Conservation (phyloP, 1,140 invertebrate species). For the Macrobrachium rosenbergii region DNA sequence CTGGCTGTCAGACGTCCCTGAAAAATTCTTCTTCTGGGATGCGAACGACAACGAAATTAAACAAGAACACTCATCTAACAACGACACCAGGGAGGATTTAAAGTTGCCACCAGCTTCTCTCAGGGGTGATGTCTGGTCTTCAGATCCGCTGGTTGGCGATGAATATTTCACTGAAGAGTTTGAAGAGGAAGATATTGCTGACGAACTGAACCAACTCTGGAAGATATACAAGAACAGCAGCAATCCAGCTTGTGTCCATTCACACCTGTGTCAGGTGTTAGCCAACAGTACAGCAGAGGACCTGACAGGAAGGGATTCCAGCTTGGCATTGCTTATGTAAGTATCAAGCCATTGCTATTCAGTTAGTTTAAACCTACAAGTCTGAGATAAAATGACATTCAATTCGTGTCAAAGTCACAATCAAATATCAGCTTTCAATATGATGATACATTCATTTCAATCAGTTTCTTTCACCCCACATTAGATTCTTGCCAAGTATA, state of each 20-base stretch:
- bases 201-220: slow-evolving; percentile 53
- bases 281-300: slow-evolving; percentile 10
- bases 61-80: background rate
- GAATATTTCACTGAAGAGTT: background rate
- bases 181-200: slow-evolving; percentile 46
- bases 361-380: background rate
- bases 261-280: slow-evolving; percentile 33
- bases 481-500: no score
- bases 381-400: background rate
- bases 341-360: background rate
- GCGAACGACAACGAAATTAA: background rate
- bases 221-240: slow-evolving; percentile 28
- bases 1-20: slow-evolving; percentile 37
- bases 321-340: slow-evolving; percentile 38
- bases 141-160: slow-evolving; percentile 34
- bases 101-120: slow-evolving; percentile 33
- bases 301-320: slow-evolving; percentile 24
- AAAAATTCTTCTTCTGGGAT: background rate
- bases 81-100: slow-evolving; percentile 1
- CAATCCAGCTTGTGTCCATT: slow-evolving; percentile 33
- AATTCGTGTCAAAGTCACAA: background rate
- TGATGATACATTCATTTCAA: no score
- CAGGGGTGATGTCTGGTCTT: slow-evolving; percentile 43
- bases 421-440: background rate
- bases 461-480: no score